Evolutionary conservation across 2,888 invertebrate genomes (phyloP), one percentile per base, ranked within the genome.

Genomic region (Leptinotarsa tumamoca): DNA sequence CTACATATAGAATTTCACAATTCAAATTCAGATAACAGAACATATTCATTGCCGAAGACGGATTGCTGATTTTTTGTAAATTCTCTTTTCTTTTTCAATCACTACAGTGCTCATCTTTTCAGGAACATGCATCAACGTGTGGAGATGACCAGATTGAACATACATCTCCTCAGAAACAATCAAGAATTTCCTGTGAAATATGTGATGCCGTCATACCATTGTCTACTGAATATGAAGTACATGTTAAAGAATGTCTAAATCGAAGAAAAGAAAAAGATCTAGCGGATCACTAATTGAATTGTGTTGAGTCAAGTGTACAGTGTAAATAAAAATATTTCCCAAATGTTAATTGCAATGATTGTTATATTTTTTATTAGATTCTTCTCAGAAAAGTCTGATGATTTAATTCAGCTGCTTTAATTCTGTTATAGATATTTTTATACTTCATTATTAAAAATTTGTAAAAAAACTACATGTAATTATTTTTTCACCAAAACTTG

Each of bases 71-170:
- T 66, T 43, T 13, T 43, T 13, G 27, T 27, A 33, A 14, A 68
- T 68, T 50, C 27, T 51, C 49, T 68, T 17, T 51, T 21, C 27
- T 67, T 27, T n/a, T 43, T 43, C 43, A 10, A 10, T 43, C 10
- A 10, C 43, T 43, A 43, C 1, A 27, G 49, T 52, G 51, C 76
- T 54, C 61, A 74, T 72, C 58, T 43, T 43, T 43, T 43, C 43
- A 82, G 80, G 80, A 76, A 67, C 80, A 82, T 66, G 82, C 81
- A 1, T 63, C 79, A 4, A 78, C 78, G 3, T 81, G 81, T 52
- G 80, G 80, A 2, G 79, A 80, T 61, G 80, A 80, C 49, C 70
- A 72, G 27, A 67, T 78, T 23, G 63, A 72, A 33, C 76, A 76
- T 21, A 72, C 73, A 17, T 68, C 66, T 15, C 27, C 68, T 5